Base-by-base conservation (phyloP, 2,888 invertebrate genomes). In the Chrysolina americana region DNA sequence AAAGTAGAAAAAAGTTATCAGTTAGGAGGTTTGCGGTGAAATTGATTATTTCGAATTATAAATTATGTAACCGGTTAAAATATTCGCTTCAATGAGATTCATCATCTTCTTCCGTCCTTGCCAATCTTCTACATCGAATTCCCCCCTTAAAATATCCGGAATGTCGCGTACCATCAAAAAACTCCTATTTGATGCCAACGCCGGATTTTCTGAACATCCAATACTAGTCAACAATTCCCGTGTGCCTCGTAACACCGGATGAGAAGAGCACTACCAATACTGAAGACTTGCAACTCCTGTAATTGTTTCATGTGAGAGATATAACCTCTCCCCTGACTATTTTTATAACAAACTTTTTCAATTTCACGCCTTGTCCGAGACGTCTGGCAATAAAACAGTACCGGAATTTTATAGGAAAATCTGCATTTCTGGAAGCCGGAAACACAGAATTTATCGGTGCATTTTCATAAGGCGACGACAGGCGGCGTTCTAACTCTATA, bases 291-390 rank as follows among this genome's bases (percentile, higher is more conserved):
- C 74, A 70, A 62, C 70, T 65, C 68, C 56, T 48, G 63, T 68
- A 71, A 68, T 75, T 65, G 71, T 75, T 71, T 64, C 71, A 41
- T 71, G 65, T 59, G 59, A 50, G 65, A 71, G 53, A 71, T 56
- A 68, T 56, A 65, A 68, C 63, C 69, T 63, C 62, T 62, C 63
- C 53, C 50, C 65, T 28, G 66, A 53, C 70, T 62, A 70, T 75
- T 75, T 68, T 53, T 70, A 70, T 66, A 59, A 85, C 84, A 86
- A 86, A 87, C 85, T 87, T 87, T 87, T 86, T 86, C 87, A 87
- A 87, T 87, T 87, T 87, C 87, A 86, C 86, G 86, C 85, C 85
- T 83, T 82, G 85, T 85, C 86, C 85, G 79, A 83, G 79, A 74
- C 75, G 75, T 28, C 81, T 84, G 80, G 85, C 86, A 85, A 86